phyloP scores from a whole-genome alignment of 2,113 vertebrate genomes.

The Stomatorhinus ivindoensis region DNA sequence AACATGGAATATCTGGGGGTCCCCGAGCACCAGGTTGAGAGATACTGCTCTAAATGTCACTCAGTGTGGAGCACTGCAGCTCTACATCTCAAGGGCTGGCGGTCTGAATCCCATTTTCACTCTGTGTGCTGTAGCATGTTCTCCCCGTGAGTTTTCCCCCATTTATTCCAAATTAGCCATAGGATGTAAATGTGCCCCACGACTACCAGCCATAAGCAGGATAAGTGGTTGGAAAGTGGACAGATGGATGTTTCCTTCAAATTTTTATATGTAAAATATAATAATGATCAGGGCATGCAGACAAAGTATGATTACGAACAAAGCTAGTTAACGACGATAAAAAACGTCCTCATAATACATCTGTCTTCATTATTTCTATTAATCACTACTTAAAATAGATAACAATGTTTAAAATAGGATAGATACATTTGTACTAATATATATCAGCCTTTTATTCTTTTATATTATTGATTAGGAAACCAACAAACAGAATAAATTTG shows the following conservation, averaged over 20 bases:
- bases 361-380: background rate
- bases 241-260: background rate
- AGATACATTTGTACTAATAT: background rate
- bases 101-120: background rate
- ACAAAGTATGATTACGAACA: background rate
- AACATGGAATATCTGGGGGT: background rate
- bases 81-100: background rate
- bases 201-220: background rate
- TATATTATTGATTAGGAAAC: background rate
- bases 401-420: background rate
- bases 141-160: background rate
- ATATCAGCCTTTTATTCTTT: background rate
- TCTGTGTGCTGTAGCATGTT: background rate
- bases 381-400: background rate
- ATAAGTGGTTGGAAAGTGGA: background rate
- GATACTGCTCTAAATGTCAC: background rate
- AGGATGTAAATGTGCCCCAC: background rate
- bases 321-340: background rate
- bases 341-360: background rate
- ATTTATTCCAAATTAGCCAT: background rate
- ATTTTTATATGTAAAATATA: background rate
- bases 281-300: background rate
- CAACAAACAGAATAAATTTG: background rate
- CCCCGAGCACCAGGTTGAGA: background rate
- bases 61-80: background rate